A percentile compares a stretch with the other conserved stretches of the same genome.
phyloP scores from a whole-genome alignment of 2,797 vertebrate genomes.

The Gymnothorax reevesii region DNA sequence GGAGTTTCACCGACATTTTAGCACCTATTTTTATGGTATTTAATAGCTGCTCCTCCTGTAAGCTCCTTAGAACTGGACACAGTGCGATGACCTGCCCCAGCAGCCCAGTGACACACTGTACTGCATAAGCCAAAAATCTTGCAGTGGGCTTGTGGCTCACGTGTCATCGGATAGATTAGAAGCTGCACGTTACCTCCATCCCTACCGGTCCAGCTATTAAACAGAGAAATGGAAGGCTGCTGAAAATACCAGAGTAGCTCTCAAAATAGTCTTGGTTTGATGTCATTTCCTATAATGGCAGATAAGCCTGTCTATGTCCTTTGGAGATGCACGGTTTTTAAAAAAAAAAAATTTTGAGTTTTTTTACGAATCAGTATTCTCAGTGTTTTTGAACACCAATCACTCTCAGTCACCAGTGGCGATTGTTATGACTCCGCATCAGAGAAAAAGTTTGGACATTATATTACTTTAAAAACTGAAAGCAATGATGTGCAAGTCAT shows the following conservation, averaged over 20 bases:
- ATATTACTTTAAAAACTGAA: too few relatives aligned
- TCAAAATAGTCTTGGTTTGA: neutral
- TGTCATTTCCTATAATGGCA: neutral
- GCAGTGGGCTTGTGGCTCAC: neutral
- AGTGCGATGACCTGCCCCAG: neutral
- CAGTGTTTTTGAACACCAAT: too few relatives aligned
- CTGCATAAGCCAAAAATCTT: neutral
- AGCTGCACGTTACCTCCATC: neutral
- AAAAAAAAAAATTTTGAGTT: too few relatives aligned
- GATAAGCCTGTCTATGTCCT: neutral
- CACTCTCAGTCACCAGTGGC: too few relatives aligned
- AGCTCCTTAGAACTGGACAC: neutral
- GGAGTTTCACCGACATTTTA: neutral
- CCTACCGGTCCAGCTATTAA: neutral
- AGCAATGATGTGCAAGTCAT: too few relatives aligned
- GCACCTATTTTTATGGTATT: neutral
- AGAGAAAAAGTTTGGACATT: too few relatives aligned
- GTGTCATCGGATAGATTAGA: neutral
- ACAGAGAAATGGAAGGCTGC: neutral
- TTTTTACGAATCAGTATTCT: neutral
- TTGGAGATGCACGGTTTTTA: neutral
- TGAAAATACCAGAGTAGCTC: neutral
- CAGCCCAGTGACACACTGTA: constrained; percentile 12
- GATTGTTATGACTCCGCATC: too few relatives aligned
- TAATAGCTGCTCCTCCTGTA: neutral